Evolutionary conservation across 2,113 vertebrate species (phyloP).

Genomic region (Dasyornis broadbenti): DNA sequence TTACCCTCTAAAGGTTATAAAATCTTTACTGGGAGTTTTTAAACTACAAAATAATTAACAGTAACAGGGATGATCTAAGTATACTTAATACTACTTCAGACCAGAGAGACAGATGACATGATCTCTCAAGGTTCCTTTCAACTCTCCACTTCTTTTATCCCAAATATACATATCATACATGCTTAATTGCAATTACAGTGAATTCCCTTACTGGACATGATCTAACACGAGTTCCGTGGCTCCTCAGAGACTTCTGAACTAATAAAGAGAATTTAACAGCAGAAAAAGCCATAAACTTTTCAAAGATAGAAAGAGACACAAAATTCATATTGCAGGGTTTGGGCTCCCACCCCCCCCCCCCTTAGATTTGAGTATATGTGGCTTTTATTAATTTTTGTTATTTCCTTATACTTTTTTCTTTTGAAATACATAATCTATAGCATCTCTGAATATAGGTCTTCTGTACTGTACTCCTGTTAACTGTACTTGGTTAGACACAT

Average conservation of each 20-base stretch:
- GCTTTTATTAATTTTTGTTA: neutral
- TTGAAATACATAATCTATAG: neutral
- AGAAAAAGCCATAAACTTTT: neutral
- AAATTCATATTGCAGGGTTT: neutral
- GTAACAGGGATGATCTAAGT: neutral
- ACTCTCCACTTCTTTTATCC: neutral
- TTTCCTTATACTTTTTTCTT: neutral
- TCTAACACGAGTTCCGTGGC: neutral
- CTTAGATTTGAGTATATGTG: neutral
- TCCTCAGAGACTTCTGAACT: neutral
- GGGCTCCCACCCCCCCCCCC: accelerated
- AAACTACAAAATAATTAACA: neutral
- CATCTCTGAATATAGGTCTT: neutral
- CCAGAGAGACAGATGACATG: neutral
- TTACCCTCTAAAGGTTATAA: neutral
- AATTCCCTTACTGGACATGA: neutral
- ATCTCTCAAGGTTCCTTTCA: neutral
- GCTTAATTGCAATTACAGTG: neutral
- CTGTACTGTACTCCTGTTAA: neutral
- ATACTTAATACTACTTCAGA: neutral
- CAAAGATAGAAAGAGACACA: neutral
- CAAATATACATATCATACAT: neutral
- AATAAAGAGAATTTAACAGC: neutral
- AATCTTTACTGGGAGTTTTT: neutral
- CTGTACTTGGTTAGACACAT: neutral